Base-by-base conservation (phyloP, 2,888 invertebrate species). In the Odontothrips loti region DNA sequence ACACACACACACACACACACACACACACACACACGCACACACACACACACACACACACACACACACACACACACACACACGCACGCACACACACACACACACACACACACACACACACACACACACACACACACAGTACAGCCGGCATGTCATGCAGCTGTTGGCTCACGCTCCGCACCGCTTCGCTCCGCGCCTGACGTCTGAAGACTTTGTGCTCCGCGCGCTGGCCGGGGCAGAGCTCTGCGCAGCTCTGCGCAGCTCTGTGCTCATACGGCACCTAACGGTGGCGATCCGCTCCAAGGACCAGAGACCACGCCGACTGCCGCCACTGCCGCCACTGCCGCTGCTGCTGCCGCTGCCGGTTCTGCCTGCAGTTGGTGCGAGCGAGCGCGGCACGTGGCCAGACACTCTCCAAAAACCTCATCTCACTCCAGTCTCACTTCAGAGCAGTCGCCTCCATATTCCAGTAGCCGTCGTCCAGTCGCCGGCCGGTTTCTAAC, bases 271-370 rank as follows among this genome's bases (percentile, higher is more conserved):
- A 75, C 68, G 27, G 68, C 68, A 75, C 68, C 68, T 75, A 75
- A 75, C 68, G 68, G 68, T 75, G 68, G 68, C 68, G 68, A 75
- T 75, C 68, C 68, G 68, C 68, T 75, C 27, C 68, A 75, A 27
- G 27, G 68, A 75, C 68, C 68, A 75, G 68, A 75, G 58, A 58
- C 58, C 58, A 15, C 58, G 6, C 15, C 58, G 1, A 10, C 51
- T 15, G 17, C 58, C 20, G 17, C 58, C 20, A 6, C 58, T 15
- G 20, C 58, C 15, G 1, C 68, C 27, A 68, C 68, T 68, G 68
- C 68, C 23, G 63, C n/a, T 63, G 68, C 68, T 68, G 23, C 51
- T 51, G 20, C 58, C 20, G 58, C 58, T 58, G 58, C 20, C 20
- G 20, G 15, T 15, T 20, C 20, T 9, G 58, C 10, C 58, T 43